Evolutionary conservation across 1,140 invertebrate genomes (phyloP).

Genomic region (Aphelenchoides fujianensis): DNA sequence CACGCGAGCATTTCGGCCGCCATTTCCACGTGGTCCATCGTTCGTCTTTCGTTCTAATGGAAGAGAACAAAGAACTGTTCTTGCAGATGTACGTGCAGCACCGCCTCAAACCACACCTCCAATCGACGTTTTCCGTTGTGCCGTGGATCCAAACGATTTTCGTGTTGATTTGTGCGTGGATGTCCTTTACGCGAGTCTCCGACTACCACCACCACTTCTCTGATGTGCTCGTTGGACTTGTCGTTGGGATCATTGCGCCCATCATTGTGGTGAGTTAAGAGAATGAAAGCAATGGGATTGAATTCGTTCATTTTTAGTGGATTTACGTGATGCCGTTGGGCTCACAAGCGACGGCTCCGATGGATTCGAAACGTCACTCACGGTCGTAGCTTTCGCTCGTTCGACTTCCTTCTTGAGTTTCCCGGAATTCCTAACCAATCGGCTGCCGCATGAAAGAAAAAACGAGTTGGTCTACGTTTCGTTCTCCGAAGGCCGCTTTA

Average conservation of each 20-base stretch:
- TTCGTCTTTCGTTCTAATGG: background rate
- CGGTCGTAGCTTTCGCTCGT: background rate
- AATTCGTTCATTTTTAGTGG: background rate
- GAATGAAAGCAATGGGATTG: background rate
- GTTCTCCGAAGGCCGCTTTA: background rate
- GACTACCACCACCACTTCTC: background rate
- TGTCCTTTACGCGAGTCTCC: background rate
- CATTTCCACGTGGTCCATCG: background rate
- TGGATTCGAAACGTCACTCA: background rate
- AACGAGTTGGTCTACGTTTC: background rate
- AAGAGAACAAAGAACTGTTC: background rate
- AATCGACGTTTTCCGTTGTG: background rate
- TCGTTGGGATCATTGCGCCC: background rate
- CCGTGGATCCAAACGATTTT: conserved; percentile 1
- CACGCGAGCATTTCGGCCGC: background rate
- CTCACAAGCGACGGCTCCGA: background rate
- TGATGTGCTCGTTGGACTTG: background rate
- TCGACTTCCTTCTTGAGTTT: background rate
- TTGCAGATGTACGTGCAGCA: conserved; percentile 3
- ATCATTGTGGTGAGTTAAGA: background rate
- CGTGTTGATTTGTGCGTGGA: background rate
- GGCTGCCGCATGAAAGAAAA: no score
- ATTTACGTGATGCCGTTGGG: background rate
- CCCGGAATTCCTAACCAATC: no score
- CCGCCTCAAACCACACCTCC: background rate